Base-by-base conservation (phyloP, 2,888 invertebrate species). In the Troilus luridus region DNA sequence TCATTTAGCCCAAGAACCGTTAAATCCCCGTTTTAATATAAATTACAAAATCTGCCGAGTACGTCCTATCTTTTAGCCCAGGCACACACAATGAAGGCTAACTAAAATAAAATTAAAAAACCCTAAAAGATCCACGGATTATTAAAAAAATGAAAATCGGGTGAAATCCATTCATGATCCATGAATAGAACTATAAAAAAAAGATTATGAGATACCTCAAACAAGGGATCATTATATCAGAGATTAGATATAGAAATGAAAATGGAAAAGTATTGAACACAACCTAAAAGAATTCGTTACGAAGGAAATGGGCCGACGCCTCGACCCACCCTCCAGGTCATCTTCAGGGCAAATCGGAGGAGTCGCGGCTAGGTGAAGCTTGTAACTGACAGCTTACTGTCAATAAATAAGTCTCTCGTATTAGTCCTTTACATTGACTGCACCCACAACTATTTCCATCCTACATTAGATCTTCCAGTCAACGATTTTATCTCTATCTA, bases 11-110 rank as follows among this genome's bases (percentile, higher is more conserved):
- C 11, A 62, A 54, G 62, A 89, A 67, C 89, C 89, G 89, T 89
- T 89, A 89, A 89, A 89, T 89, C 89, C 89, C 64, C 89, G 62
- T 89, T 89, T 89, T 89, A 89, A 89, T 89, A 89, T 89, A 89
- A 88, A 88, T 88, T 88, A 88, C 88, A 88, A 89, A 89, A 89
- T 64, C 89, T 56, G n/a, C 85, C 56, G 56, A n/a, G 56, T n/a
- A n/a, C 11, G n/a, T 21, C 85, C 85, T 54, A 21, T 58, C 54
- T 58, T 85, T 85, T 58, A 85, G 56, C 21, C 85, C 17, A 85
- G n/a, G 56, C 19, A 12, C n/a, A 58, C 56, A 56, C 85, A 56
- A 19, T 64, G 60, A 60, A 64, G 12, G 8, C 0, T 1, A n/a
- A 12, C 11, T 24, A 72, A 72, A 72, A 27, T 72, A 72, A n/a